Base-by-base conservation (phyloP, 2,888 invertebrate genomes). In the Amblyjoppa proteus region DNA sequence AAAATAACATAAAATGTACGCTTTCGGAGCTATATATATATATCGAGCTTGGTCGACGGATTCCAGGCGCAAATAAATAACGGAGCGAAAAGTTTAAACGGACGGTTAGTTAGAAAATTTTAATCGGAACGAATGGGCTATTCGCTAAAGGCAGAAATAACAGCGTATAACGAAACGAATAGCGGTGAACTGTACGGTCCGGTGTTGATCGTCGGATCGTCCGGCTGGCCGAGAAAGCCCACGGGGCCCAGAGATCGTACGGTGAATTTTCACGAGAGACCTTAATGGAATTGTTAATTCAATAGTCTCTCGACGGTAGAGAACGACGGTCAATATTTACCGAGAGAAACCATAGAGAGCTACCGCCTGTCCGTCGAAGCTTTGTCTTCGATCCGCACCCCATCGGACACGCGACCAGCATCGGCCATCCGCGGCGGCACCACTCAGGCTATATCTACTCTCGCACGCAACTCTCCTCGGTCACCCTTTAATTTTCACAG, bases 241-340 rank as follows among this genome's bases (percentile, higher is more conserved):
- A n/a, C 28, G 28, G 1, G 28, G 58, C 13, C 25, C 58, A 70
- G 75, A 75, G 79, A 68, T 80, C 28, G 56, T 71, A 81, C 56
- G 51, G 53, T n/a, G 71, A 86, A 64, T 61, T 61, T 77, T 80
- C 84, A 84, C 85, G 25, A 77, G 80, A 86, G 87, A 87, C 89
- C 88, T 85, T 89, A 90, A 90, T 90, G 88, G 87, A 90, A 90
- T 90, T 88, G 90, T 89, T 90, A 88, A 90, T 89, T 90, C 88
- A 88, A 89, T 89, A 88, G 87, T 68, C 84, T 75, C 75, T 78
- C 75, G 78, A 71, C 66, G 9, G 28, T 66, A 61, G 82, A 87
- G 87, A 86, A 84, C 83, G 75, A 81, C 66, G 77, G 88, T 88
- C 89, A 90, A 90, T 88, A 90, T 90, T 91, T 88, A 88, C 87